Base-by-base conservation (phyloP, 2,888 invertebrate species). In the Polydrusus tereticollis region DNA sequence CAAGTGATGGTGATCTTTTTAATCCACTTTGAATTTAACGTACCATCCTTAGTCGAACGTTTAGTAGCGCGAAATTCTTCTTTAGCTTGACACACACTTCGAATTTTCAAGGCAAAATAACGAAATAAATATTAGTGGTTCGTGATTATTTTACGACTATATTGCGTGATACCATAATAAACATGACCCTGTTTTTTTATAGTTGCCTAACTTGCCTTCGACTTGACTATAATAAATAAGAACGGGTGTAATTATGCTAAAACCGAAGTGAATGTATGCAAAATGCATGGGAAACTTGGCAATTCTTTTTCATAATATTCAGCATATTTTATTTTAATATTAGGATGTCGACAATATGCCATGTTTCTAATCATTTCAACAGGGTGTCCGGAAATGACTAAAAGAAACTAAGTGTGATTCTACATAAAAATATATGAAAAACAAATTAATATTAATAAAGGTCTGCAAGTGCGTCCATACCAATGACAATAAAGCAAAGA, bases 111-210 rank as follows among this genome's bases (percentile, higher is more conserved):
- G n/a, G n/a, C n/a, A n/a, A n/a, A n/a, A n/a, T n/a, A n/a, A n/a
- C n/a, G n/a, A n/a, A n/a, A n/a, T n/a, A n/a, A n/a, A n/a, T n/a
- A n/a, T n/a, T n/a, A n/a, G n/a, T n/a, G n/a, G n/a, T n/a, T 20
- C 64, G 64, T 52, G 64, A 52, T 55, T 23, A 43, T 43, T 58
- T 66, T 58, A 66, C 58, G 66, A 66, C 45, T 41, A 18, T 23
- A 38, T 58, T 58, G 66, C 58, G 59, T 68, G 59, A 14, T 20
- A 29, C n/a, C n/a, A n/a, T n/a, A n/a, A 33, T 14, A 41, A 45
- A 33, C 16, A 41, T 26, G 36, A 29, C 20, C 58, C 47, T n/a
- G 10, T 50, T 58, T 66, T 63, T 67, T 67, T 59, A 45, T 55
- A 33, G 36, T 21, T 14, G 29, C 29, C 55, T 16, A 20, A 23